These are phyloP conservation scores for Temnothorax unifasciatus DNA, from an alignment of 2,888 invertebrate genomes.

Conservation along the genomic window DNA sequence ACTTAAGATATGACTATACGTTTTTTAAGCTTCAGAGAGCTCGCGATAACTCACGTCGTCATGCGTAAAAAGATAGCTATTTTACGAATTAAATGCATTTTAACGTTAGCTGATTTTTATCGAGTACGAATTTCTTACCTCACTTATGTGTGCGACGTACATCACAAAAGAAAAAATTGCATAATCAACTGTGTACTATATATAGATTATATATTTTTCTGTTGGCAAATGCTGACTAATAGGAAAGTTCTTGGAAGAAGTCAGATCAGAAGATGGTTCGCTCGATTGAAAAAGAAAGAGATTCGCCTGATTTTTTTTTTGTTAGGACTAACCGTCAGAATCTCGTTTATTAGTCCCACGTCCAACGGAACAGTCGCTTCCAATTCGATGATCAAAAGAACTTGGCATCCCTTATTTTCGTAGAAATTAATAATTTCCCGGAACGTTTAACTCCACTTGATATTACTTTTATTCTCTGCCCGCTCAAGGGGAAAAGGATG, in stretches of 20 bases:
- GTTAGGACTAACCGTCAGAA: background rate
- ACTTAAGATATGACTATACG: background rate
- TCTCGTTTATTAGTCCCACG: slow-evolving; percentile 40
- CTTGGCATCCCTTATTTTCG: slow-evolving; percentile 39
- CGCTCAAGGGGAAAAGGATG: slow-evolving; percentile 26
- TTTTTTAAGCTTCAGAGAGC: slow-evolving; percentile 12
- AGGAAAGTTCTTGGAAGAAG: slow-evolving; percentile 25
- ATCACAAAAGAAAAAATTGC: background rate
- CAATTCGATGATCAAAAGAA: slow-evolving; percentile 54
- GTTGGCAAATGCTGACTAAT: slow-evolving; percentile 8
- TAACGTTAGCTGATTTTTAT: background rate
- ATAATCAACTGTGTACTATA: slow-evolving; percentile 24
- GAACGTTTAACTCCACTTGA: slow-evolving; percentile 52
- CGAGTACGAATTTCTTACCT: slow-evolving; percentile 15
- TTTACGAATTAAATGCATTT: slow-evolving; percentile 30
- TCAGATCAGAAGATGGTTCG: too few relatives aligned
- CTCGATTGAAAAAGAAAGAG: background rate
- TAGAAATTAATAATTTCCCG: slow-evolving; percentile 56
- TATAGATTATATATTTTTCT: background rate
- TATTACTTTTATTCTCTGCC: slow-evolving; percentile 47
- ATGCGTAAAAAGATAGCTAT: slow-evolving; percentile 8
- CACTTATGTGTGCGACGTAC: background rate
- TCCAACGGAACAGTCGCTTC: slow-evolving; percentile 36
- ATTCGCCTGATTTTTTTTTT: slow-evolving; percentile 18
- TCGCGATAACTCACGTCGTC: slow-evolving; percentile 12